Percentiles rank a stretch among this genome's conserved stretches.
These are phyloP conservation scores for Drosophila quadrilineata DNA, from an alignment of 1,140 invertebrate genomes.

Conservation along the genomic window DNA sequence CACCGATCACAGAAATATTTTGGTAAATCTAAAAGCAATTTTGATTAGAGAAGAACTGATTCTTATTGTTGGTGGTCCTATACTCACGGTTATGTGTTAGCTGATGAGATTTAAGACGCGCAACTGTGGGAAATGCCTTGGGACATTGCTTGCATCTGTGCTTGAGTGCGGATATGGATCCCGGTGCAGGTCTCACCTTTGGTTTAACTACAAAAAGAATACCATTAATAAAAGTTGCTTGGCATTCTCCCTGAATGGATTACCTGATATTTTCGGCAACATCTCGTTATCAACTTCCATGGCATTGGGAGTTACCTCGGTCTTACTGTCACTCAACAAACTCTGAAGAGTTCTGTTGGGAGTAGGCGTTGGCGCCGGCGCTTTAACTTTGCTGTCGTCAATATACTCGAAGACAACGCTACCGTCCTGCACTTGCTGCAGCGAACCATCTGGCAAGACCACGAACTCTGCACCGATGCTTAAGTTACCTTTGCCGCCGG, in stretches of 20 bases:
- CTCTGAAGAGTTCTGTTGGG: conserved; percentile 44
- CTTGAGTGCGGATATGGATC: conserved; percentile 19
- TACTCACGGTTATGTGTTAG: conserved; percentile 69
- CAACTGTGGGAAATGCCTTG: conserved; percentile 53
- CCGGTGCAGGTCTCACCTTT: conserved; percentile 16
- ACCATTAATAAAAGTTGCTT: neutral
- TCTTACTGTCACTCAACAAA: conserved; percentile 26
- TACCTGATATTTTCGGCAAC: conserved; percentile 37
- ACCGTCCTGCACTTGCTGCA: conserved; percentile 62
- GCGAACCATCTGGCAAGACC: conserved; percentile 65
- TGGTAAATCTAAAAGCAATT: conserved; percentile 56
- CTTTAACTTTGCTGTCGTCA: conserved; percentile 45
- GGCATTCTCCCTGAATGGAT: too few relatives aligned
- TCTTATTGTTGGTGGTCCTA: neutral
- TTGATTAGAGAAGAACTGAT: neutral
- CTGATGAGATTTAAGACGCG: conserved; percentile 68
- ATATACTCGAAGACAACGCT: conserved; percentile 67
- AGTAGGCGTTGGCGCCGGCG: neutral
- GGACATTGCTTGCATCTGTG: conserved; percentile 60
- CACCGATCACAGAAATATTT: conserved; percentile 76
- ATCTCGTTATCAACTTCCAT: conserved; percentile 60
- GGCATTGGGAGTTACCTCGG: neutral
- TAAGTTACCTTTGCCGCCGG: conserved; percentile 32
- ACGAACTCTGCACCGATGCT: conserved; percentile 69
- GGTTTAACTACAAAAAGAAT: conserved; percentile 22